Percentiles rank a stretch among this genome's conserved stretches.
These are phyloP conservation scores for Drosophila barbarae DNA, from an alignment of 2,888 invertebrate species.

Conservation along the genomic window DNA sequence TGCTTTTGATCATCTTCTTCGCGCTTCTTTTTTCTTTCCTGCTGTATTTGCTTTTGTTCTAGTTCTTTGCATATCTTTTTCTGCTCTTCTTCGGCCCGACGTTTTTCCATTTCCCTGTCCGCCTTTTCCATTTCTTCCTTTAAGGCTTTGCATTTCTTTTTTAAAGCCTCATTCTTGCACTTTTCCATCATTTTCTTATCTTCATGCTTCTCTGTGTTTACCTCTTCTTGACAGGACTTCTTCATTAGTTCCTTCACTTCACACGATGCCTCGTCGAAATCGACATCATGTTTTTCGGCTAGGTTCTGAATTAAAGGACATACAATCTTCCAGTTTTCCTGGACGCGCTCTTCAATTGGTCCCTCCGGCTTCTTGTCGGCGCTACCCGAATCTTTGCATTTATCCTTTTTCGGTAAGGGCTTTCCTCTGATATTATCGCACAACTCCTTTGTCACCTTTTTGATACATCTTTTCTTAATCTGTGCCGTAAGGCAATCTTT, in stretches of 20 bases:
- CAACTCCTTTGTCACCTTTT: constrained; percentile 16
- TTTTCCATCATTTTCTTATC: not conserved
- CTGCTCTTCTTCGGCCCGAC: not conserved
- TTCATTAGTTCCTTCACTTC: constrained; percentile 3
- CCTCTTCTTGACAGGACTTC: not conserved
- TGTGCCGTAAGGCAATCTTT: not conserved
- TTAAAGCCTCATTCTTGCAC: not conserved
- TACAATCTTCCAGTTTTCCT: constrained; percentile 1
- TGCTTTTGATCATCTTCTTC: not conserved
- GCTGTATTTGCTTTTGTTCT: not conserved
- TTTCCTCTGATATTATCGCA: constrained; percentile 9
- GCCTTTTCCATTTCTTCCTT: not conserved
- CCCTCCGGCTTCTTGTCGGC: not conserved
- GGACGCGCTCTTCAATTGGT: not conserved
- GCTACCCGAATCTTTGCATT: not conserved
- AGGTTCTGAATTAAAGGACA: constrained; percentile 10
- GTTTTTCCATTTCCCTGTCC: not conserved
- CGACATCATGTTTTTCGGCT: not conserved
- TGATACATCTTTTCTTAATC: constrained; percentile 19
- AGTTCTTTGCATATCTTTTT: not conserved
- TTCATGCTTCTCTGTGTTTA: not conserved
- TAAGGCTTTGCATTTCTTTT: not conserved
- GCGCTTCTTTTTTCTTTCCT: not conserved
- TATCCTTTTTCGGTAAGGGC: not conserved
- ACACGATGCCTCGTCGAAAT: not conserved